These are phyloP conservation scores for Drosophila seguyi DNA, from an alignment of 1,140 invertebrate genomes.

Conservation along the genomic window DNA sequence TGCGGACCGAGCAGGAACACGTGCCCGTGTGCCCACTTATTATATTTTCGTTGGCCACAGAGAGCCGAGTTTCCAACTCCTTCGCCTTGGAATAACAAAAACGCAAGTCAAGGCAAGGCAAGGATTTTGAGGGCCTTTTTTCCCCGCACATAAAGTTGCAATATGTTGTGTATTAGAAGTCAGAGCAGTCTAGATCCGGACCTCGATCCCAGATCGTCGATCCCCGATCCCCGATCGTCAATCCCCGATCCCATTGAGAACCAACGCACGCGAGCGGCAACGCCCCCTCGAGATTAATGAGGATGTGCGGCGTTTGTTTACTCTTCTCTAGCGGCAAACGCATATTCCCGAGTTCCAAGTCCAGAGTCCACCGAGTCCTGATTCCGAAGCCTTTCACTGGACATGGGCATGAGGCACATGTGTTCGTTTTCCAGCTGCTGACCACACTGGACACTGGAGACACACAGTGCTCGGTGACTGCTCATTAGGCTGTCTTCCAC, in stretches of 20 bases:
- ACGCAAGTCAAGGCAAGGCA: conserved; percentile 32
- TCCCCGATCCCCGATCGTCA: not conserved
- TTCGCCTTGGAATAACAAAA: conserved; percentile 52
- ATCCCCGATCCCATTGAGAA: conserved; percentile 22
- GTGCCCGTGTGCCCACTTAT: conserved; percentile 79
- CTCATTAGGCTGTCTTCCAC: conserved; percentile 74
- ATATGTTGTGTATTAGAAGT: conserved; percentile 76
- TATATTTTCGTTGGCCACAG: conserved; percentile 52
- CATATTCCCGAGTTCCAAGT: not conserved
- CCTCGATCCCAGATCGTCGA: conserved; percentile 1
- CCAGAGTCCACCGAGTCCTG: conserved; percentile 1
- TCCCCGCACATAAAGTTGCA: conserved; percentile 73
- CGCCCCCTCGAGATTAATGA: conserved; percentile 81
- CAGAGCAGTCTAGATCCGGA: conserved; percentile 25
- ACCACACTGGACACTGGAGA: conserved; percentile 64
- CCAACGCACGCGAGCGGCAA: conserved; percentile 47
- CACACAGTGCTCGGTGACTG: conserved; percentile 19
- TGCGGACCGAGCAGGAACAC: conserved; percentile 50
- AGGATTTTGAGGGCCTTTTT: conserved; percentile 33
- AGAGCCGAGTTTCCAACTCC: conserved; percentile 10
- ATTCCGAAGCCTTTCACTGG: conserved; percentile 62
- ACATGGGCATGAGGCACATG: conserved; percentile 45
- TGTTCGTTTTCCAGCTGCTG: conserved; percentile 72
- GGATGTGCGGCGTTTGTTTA: conserved; percentile 69
- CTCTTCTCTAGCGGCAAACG: conserved; percentile 32